Conservation (phyloP, 2,113 vertebrate genomes). For the Chaetura pelagica region DNA sequence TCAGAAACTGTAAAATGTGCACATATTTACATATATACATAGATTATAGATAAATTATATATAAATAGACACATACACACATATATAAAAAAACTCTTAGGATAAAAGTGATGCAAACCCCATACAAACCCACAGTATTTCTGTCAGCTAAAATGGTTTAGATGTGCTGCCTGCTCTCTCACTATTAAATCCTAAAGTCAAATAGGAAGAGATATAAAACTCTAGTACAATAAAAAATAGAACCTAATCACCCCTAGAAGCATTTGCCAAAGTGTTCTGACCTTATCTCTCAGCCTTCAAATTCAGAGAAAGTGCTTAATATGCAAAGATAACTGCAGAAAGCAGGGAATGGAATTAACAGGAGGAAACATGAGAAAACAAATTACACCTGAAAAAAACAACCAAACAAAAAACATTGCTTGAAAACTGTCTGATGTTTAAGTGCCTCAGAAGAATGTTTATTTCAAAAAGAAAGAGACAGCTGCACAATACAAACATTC, state of each 20-base stretch:
- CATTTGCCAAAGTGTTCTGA: not conserved
- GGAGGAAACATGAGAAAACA: not conserved
- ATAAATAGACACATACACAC: not conserved
- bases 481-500: not conserved
- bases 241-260: not conserved
- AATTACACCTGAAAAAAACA: not conserved
- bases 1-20: not conserved
- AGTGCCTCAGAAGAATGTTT: not conserved
- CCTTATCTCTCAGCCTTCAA: not conserved
- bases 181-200: not conserved
- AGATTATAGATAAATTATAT: not conserved
- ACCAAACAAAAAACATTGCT: not conserved
- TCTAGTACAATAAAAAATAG: not conserved
- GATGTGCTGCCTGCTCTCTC: not conserved
- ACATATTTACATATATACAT: not conserved
- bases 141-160: not conserved
- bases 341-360: not conserved
- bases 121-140: not conserved
- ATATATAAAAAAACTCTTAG: not conserved
- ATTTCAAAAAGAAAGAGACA: not conserved
- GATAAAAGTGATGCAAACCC: not conserved
- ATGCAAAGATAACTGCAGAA: not conserved
- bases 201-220: not conserved
- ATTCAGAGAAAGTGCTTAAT: not conserved
- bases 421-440: not conserved